phyloP scores from a whole-genome alignment of 2,113 vertebrate genomes.

The Pseudolaguvia tuberculata region DNA sequence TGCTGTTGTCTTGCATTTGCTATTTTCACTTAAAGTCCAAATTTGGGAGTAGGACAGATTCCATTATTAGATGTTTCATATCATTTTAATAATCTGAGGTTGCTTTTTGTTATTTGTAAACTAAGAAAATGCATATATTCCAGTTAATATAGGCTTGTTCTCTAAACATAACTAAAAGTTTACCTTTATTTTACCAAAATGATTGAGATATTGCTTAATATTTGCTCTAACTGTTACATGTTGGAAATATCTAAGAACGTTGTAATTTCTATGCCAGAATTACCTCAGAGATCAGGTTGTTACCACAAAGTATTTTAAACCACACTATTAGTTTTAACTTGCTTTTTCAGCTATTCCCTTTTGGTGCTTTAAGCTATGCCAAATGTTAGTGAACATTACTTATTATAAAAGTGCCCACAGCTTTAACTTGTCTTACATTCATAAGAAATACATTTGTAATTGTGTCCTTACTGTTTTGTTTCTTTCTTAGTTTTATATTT shows the following conservation, averaged over 20 bases:
- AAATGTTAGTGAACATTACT: constrained; percentile 27
- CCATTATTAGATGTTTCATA: neutral
- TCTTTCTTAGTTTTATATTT: constrained; percentile 37
- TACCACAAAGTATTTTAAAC: neutral
- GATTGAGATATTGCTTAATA: too few species aligned
- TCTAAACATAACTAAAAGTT: neutral
- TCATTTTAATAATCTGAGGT: neutral
- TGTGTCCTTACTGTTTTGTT: constrained; percentile 20
- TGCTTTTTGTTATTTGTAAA: neutral
- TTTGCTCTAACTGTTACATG: too few species aligned
- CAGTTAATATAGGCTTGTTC: neutral
- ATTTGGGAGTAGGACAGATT: constrained; percentile 1
- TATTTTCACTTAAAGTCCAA: constrained; percentile 30
- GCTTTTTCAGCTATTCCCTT: constrained; percentile 18
- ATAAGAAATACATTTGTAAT: constrained; percentile 31
- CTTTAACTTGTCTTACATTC: constrained; percentile 15
- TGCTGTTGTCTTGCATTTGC: constrained; percentile 19
- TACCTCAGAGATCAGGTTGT: neutral
- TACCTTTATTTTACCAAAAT: neutral
- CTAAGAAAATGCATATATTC: neutral
- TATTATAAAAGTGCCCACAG: constrained; percentile 46
- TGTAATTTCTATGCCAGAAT: neutral
- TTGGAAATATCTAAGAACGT: neutral
- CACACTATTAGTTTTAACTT: neutral
- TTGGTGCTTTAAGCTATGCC: constrained; percentile 15